Base-by-base conservation (phyloP, 1,140 invertebrate genomes). In the Conus ventricosus region DNA sequence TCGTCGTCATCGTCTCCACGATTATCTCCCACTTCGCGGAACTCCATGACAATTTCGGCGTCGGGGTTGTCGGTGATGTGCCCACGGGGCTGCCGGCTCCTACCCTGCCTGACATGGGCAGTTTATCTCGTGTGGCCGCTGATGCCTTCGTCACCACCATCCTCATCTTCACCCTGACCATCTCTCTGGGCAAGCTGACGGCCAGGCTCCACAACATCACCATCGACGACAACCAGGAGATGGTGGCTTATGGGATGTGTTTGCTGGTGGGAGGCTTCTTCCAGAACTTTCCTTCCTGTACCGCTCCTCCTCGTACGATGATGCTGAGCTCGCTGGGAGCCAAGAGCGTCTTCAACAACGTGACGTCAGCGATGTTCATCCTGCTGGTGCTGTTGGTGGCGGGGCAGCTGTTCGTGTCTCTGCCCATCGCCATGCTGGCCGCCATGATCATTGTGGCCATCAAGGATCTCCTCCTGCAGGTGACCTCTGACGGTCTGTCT, bases 301-400 rank as follows among this genome's bases (percentile, higher is more conserved):
- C 97, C 67, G 97, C 97, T 13, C 97, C 97, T 93, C 97, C 97
- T 2, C 95, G 97, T 89, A 98, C 97, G 57, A 98, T 98, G 92
- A 85, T 93, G 25, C 89, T 92, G 10, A 92, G 89, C 75, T 88
- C 89, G 6, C 83, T 91, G 27, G 92, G 90, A n/a, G 83, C 91
- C 7, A 92, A 90, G 87, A 89, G 92, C 17, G 92, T 91, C 23
- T 80, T 94, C n/a, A 91, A 92, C 85, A 92, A 88, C 1, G 67
- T 96, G 53, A 75, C 96, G 8, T 94, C 95, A 10, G 91, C 94
- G 54, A 85, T 93, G 0, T 92, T 96, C 54, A 90, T 96, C 10
- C 90, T 96, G 20, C 90, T 96, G 23, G 94, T 96, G 81, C 90
- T 96, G 54, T 90, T 96, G 55, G 94, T 95, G 76, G 92, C 96